Evolutionary conservation across 2,113 vertebrate genomes (phyloP).

Genomic region (Dicaeum eximium): DNA sequence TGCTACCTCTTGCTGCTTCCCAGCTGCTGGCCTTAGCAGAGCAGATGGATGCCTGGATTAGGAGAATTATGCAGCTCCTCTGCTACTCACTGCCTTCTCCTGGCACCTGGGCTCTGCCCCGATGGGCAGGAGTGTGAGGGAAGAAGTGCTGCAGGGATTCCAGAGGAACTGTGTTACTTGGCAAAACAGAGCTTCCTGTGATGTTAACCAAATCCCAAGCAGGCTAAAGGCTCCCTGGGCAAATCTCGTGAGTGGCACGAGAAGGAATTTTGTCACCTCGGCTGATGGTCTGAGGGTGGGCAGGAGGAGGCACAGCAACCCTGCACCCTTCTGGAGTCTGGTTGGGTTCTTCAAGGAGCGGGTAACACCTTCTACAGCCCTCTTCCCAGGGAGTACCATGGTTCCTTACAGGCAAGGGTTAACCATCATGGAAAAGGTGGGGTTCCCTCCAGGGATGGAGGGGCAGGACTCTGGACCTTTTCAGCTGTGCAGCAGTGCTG

Average conservation of each 20-base stretch:
- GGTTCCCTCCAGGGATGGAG: neutral
- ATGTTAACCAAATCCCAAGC: neutral
- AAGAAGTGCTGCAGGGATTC: neutral
- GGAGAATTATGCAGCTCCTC: neutral
- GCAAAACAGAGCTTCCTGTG: accelerated
- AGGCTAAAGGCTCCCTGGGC: neutral
- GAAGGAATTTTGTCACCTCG: neutral
- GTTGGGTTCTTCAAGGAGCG: accelerated
- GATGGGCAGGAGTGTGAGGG: accelerated
- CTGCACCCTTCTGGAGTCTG: neutral
- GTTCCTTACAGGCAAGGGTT: neutral
- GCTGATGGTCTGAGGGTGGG: neutral
- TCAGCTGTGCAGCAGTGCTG: neutral
- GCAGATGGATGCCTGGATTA: neutral
- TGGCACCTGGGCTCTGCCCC: neutral
- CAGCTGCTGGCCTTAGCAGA: neutral
- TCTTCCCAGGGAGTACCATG: accelerated
- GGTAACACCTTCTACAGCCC: neutral
- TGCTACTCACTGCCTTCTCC: neutral
- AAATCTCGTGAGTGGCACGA: accelerated
- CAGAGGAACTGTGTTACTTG: accelerated
- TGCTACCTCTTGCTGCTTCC: neutral
- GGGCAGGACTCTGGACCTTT: neutral
- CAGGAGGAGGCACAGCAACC: neutral
- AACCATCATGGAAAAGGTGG: neutral